phyloP scores from a whole-genome alignment of 1,140 invertebrate species.

The Lycorma delicatula region DNA sequence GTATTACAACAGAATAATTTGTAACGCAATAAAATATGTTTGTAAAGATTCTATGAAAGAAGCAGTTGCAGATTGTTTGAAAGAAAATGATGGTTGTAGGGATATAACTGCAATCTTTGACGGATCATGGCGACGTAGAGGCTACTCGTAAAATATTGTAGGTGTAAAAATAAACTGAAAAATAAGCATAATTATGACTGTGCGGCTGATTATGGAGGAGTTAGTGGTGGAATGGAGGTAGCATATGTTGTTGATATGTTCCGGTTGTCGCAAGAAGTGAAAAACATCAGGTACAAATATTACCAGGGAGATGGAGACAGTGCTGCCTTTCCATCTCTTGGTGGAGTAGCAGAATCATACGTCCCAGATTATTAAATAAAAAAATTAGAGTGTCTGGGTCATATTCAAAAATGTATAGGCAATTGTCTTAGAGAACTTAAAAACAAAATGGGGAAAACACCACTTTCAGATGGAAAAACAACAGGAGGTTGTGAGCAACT shows the following conservation, averaged over 20 bases:
- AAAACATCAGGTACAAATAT: slow-evolving; percentile 9
- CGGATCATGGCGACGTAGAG: slow-evolving; percentile 10
- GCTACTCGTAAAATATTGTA: too few relatives aligned
- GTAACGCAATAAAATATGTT: neutral
- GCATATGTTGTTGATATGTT: slow-evolving; percentile 10
- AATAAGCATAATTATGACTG: slow-evolving; percentile 5
- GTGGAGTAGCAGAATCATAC: neutral
- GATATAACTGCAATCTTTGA: slow-evolving; percentile 10
- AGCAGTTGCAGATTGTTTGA: neutral
- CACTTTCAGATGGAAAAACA: slow-evolving; percentile 4
- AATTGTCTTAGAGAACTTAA: too few relatives aligned
- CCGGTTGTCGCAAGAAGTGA: neutral
- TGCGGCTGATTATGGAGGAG: slow-evolving; percentile 9
- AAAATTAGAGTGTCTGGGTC: slow-evolving; percentile 4
- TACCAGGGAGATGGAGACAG: slow-evolving; percentile 18
- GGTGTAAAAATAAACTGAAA: slow-evolving; percentile 8
- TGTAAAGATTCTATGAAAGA: slow-evolving; percentile 4
- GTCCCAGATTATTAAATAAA: neutral
- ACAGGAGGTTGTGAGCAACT: neutral
- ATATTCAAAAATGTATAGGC: too few relatives aligned
- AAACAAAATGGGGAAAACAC: too few relatives aligned
- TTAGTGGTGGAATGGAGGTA: slow-evolving; percentile 15
- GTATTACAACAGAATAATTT: neutral
- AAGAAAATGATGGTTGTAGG: slow-evolving; percentile 5
- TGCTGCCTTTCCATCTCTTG: neutral